Conservation (phyloP, 92 coral and sea anemone species). For the Chrysogorgia sp. region DNA sequence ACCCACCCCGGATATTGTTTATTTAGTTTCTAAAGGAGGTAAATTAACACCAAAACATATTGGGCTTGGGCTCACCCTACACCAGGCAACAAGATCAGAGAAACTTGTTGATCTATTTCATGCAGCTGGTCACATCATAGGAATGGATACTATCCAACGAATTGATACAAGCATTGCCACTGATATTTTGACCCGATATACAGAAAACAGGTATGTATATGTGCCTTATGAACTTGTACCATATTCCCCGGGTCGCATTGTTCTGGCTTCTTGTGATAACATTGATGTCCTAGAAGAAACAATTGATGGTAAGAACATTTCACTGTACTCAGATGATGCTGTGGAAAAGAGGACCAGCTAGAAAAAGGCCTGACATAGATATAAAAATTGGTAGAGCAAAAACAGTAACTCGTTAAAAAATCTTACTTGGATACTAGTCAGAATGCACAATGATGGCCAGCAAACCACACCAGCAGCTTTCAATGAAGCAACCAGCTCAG, state of each 20-base stretch:
- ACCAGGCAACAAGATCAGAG: constrained; percentile 73
- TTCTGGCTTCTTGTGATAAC: constrained; percentile 47
- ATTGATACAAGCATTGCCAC: constrained; percentile 50
- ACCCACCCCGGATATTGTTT: constrained; percentile 14
- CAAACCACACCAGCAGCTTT: constrained; percentile 5
- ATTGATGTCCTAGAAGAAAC: constrained; percentile 48
- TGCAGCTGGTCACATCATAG: constrained; percentile 46
- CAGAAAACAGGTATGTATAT: constrained; percentile 36
- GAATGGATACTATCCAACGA: constrained; percentile 31
- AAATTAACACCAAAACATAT: constrained; percentile 62
- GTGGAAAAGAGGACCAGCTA: constrained; percentile 55
- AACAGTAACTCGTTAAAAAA: neutral
- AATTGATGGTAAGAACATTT: constrained; percentile 44
- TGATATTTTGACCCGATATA: constrained; percentile 28
- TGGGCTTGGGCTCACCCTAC: constrained; percentile 68
- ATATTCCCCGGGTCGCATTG: constrained; percentile 21
- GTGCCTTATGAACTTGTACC: constrained; percentile 44
- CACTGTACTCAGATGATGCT: constrained; percentile 50
- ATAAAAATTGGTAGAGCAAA: constrained; percentile 3
- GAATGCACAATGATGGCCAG: neutral
- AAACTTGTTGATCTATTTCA: constrained; percentile 62
- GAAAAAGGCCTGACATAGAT: neutral
- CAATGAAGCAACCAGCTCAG: neutral
- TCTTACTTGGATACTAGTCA: neutral
- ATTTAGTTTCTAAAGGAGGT: neutral